These are phyloP conservation scores for Brachypteracias leptosomus DNA, from an alignment of 2,113 vertebrate genomes.

Conservation along the genomic window DNA sequence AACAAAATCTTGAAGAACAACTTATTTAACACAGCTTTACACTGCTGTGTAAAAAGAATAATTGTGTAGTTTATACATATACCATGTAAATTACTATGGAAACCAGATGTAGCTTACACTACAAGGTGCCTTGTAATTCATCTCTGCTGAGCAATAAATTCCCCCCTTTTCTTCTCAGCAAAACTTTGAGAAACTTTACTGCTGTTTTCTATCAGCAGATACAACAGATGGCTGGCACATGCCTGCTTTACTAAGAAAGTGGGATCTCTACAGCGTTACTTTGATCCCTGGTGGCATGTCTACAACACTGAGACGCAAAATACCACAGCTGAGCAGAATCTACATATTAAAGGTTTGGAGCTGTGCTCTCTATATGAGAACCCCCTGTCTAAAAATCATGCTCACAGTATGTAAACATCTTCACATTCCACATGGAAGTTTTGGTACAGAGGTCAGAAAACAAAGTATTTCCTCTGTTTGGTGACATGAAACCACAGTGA, in stretches of 20 bases:
- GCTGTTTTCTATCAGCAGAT: slow-evolving; percentile 86
- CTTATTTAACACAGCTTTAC: slow-evolving; percentile 45
- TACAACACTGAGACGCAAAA: slow-evolving; percentile 83
- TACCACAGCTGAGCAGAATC: slow-evolving; percentile 79
- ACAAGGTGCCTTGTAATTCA: slow-evolving; percentile 82
- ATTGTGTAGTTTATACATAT: slow-evolving; percentile 66
- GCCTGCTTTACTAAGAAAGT: slow-evolving; percentile 79
- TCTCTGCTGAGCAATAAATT: slow-evolving; percentile 80
- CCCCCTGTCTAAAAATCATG: slow-evolving; percentile 58
- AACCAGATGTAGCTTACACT: slow-evolving; percentile 80
- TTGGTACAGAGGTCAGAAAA: slow-evolving; percentile 64
- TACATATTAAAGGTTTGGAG: slow-evolving; percentile 77
- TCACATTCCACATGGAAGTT: slow-evolving; percentile 68
- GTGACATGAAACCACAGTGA: slow-evolving; percentile 47
- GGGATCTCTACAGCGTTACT: slow-evolving; percentile 75
- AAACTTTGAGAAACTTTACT: slow-evolving; percentile 79
- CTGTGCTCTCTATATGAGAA: slow-evolving; percentile 65
- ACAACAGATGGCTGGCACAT: slow-evolving; percentile 91
- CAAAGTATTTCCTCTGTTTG: slow-evolving; percentile 60
- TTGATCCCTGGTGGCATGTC: slow-evolving; percentile 85
- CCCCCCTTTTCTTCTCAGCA: slow-evolving; percentile 70
- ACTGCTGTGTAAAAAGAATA: slow-evolving; percentile 50
- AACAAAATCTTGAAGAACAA: slow-evolving; percentile 2
- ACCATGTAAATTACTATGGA: slow-evolving; percentile 72
- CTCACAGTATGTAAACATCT: slow-evolving; percentile 68